Conservation (phyloP, 2,888 invertebrate genomes). For the Nymphalis urticae region DNA sequence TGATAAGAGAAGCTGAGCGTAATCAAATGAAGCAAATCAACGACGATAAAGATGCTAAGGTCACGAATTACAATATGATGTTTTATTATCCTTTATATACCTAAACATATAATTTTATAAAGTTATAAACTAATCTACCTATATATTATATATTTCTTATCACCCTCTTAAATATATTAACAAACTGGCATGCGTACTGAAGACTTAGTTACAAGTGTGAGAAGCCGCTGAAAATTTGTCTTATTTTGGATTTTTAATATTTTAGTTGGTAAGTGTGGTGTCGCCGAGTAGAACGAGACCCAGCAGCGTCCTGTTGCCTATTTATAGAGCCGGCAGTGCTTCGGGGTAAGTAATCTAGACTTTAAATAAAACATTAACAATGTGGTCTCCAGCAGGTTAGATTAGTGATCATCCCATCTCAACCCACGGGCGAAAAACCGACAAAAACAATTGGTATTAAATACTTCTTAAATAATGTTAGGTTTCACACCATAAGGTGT, state of each 20-base stretch:
- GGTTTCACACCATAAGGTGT: too few species aligned
- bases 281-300: conserved; percentile 75
- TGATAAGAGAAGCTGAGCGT: conserved; percentile 70
- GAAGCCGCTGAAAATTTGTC: too few species aligned
- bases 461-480: too few species aligned
- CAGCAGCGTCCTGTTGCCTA: conserved; percentile 68
- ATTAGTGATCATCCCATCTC: too few species aligned
- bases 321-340: conserved; percentile 73
- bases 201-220: too few species aligned
- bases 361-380: not conserved
- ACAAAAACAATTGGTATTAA: too few species aligned
- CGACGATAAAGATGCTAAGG: conserved; percentile 73
- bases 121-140: too few species aligned
- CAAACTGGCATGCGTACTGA: too few species aligned
- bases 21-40: conserved; percentile 74
- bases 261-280: conserved; percentile 74
- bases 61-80: conserved; percentile 37
- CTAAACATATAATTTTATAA: too few species aligned
- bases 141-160: too few species aligned
- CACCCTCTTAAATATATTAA: too few species aligned
- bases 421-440: too few species aligned
- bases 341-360: conserved; percentile 55
- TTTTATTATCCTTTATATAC: not conserved
- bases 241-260: not conserved
- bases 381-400: not conserved